Evolutionary conservation across 1,140 invertebrate genomes (phyloP), one percentile per base, ranked within the genome.

Genomic region (Aphis gossypii): DNA sequence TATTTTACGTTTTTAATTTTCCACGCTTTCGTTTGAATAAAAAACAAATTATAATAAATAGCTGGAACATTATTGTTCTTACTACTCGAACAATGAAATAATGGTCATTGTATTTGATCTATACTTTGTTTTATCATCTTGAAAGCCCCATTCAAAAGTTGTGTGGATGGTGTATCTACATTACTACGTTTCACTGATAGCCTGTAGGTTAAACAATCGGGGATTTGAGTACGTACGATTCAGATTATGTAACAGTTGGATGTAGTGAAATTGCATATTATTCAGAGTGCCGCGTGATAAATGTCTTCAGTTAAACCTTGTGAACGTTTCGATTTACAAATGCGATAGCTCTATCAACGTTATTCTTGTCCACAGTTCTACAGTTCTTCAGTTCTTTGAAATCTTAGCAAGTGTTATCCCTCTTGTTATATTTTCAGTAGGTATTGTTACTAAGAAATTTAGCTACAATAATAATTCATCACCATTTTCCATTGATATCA

Each of bases 221-320:
- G 60, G 60, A 76, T 76, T 68, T n/a, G 30, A 51, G 48, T 51
- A 51, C 60, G 48, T n/a, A 56, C 20, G 38, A 56, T 51, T 7
- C 48, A 21, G 88, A 14, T n/a, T 38, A 30, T 51, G 48, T 21
- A 30, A 60, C 38, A 18, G 56, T 25, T 14, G 25, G 56, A n/a
- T 44, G 89, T 90, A 46, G 89, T 11, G 20, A 68, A 60, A 60
- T 90, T 90, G 89, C 56, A 56, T 90, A 90, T 46, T 90, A 90
- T 46, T 68, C 56, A 25, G 11, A 46, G 38, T 38, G 89, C 41
- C 89, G 0, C 4, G 89, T 68, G 38, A 90, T 68, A 76, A 90
- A 90, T 38, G 46, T 54, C 48, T 51, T 88, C 11, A 51, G 41
- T 11, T 21, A 44, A 41, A 44, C 38, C 83, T 86, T 21, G 46